phyloP scores from a whole-genome alignment of 2,797 vertebrate species.

The Labeo calbasu region DNA sequence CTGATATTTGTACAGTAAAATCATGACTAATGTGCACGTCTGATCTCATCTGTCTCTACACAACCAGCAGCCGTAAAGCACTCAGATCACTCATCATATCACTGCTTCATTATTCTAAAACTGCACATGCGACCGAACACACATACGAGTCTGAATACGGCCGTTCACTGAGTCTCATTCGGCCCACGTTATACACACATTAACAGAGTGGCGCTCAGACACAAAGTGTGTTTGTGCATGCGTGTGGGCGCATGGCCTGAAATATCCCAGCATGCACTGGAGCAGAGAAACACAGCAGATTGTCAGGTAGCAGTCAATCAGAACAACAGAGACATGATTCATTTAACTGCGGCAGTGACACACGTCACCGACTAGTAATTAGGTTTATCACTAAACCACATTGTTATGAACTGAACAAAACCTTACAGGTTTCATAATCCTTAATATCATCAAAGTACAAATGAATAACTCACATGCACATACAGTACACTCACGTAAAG shows the following conservation, averaged over 20 bases:
- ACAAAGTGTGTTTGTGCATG: conserved; percentile 28
- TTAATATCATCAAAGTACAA: not conserved
- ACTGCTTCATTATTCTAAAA: not conserved
- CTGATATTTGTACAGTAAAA: not conserved
- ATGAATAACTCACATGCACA: too few relatives aligned
- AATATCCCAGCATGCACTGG: conserved; percentile 53
- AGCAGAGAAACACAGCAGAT: conserved; percentile 23
- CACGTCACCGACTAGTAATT: too few relatives aligned
- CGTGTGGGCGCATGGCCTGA: conserved; percentile 52
- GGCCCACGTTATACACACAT: conserved; percentile 62
- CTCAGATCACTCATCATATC: not conserved
- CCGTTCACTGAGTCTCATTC: conserved; percentile 62
- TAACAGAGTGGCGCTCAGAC: conserved; percentile 41
- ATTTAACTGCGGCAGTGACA: conserved; percentile 1
- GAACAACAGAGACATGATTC: not conserved
- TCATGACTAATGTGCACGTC: not conserved
- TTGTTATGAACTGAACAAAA: not conserved
- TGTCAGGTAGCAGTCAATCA: conserved; percentile 4
- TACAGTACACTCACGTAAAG: too few relatives aligned
- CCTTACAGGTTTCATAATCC: not conserved
- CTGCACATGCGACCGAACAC: not conserved
- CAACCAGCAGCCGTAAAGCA: not conserved
- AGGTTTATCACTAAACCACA: not conserved
- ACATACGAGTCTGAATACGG: conserved; percentile 22
- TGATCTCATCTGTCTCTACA: not conserved